Evolutionary conservation across 2,113 vertebrate species (phyloP).

Genomic region (Ptilonorhynchus violaceus): DNA sequence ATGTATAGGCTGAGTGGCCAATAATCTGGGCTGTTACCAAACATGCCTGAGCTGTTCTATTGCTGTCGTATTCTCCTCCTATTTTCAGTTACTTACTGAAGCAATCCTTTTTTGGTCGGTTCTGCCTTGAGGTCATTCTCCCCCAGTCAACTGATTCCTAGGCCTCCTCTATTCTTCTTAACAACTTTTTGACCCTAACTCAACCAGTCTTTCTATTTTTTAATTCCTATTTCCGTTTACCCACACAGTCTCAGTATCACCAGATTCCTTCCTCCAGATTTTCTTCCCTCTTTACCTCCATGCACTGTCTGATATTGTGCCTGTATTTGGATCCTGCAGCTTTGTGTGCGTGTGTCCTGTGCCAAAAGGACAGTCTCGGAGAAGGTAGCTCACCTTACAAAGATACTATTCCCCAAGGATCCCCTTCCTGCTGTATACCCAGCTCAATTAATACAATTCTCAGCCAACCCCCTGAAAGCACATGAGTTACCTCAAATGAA

Average conservation of each 20-base stretch:
- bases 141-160: neutral
- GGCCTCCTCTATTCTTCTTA: neutral
- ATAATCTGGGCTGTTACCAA: neutral
- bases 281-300: neutral
- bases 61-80: neutral
- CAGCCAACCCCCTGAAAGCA: neutral
- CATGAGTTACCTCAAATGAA: neutral
- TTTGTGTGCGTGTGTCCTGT: neutral
- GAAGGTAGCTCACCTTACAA: neutral
- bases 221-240: neutral
- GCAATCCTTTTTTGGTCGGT: neutral
- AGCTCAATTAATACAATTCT: neutral
- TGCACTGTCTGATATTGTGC: rapidly evolving
- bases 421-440: neutral
- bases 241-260: neutral
- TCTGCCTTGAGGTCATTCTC: neutral
- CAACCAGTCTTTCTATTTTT: neutral
- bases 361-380: neutral
- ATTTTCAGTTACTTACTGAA: neutral
- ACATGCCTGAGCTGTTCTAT: neutral
- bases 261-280: neutral
- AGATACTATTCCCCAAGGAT: neutral
- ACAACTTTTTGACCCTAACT: neutral
- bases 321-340: neutral
- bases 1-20: neutral